Conservation (phyloP, 2,113 vertebrate species). For the Todiramphus saurophagus region DNA sequence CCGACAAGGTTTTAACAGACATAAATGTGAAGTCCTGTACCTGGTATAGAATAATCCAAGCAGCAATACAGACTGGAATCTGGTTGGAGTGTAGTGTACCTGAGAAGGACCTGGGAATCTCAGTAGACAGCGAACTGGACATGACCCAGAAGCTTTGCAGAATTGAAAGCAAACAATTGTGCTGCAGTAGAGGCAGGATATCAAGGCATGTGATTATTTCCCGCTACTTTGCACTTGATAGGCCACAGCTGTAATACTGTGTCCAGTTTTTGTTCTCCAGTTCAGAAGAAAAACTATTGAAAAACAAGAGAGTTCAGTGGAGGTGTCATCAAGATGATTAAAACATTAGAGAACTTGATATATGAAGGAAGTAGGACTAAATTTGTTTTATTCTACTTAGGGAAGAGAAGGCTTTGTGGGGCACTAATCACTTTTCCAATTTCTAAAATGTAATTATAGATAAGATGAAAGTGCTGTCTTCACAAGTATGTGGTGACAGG, state of each 20-base stretch:
- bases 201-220: not conserved
- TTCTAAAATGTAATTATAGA: not conserved
- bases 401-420: not conserved
- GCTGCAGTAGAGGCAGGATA: not conserved
- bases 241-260: not conserved
- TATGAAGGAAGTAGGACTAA: not conserved
- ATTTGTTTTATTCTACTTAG: not conserved
- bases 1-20: not conserved
- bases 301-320: not conserved
- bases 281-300: not conserved
- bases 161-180: not conserved
- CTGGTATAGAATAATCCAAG: not conserved
- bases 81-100: not conserved
- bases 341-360: not conserved
- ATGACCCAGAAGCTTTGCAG: not conserved
- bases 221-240: not conserved
- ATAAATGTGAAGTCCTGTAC: not conserved
- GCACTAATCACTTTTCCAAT: not conserved
- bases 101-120: not conserved
- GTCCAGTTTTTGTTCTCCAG: not conserved
- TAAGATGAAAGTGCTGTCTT: not conserved
- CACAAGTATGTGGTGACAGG: not conserved
- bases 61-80: not conserved
- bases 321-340: not conserved
- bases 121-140: not conserved